phyloP scores from a whole-genome alignment of 2,113 vertebrate genomes.

The Sceloporus undulatus region DNA sequence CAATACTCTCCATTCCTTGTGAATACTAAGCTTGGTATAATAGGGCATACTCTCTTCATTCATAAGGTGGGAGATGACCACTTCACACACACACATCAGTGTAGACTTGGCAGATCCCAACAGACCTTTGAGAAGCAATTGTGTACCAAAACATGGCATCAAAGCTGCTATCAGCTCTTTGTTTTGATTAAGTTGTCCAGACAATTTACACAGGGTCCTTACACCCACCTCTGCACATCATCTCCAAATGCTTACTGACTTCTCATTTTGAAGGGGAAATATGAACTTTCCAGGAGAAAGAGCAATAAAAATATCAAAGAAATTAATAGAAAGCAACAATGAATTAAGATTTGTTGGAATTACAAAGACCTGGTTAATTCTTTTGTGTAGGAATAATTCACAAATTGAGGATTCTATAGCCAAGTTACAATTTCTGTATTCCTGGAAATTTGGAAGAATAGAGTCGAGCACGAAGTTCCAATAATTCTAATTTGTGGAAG shows the following conservation, averaged over 20 bases:
- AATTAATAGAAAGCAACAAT: background rate
- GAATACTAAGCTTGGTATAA: background rate
- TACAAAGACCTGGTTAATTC: background rate
- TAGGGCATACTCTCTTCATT: background rate
- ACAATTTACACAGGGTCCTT: background rate
- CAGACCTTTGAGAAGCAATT: background rate
- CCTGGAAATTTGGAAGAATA: background rate
- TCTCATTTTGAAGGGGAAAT: background rate
- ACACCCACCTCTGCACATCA: no score
- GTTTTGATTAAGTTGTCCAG: background rate
- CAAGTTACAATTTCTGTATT: background rate
- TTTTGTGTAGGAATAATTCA: no score
- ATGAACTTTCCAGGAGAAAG: background rate
- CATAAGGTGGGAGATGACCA: background rate
- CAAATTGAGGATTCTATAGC: background rate
- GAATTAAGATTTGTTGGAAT: background rate
- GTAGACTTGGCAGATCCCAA: background rate
- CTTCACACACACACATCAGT: background rate
- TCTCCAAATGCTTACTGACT: background rate
- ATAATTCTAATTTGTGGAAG: background rate
- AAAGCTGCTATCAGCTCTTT: background rate
- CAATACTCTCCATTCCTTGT: background rate
- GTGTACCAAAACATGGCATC: background rate
- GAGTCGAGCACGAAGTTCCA: no score
- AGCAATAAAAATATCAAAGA: background rate